A percentile compares a stretch with the other conserved stretches of the same genome.
Conservation (phyloP, 2,888 invertebrate species). For the Alviniconcha strummeri region DNA sequence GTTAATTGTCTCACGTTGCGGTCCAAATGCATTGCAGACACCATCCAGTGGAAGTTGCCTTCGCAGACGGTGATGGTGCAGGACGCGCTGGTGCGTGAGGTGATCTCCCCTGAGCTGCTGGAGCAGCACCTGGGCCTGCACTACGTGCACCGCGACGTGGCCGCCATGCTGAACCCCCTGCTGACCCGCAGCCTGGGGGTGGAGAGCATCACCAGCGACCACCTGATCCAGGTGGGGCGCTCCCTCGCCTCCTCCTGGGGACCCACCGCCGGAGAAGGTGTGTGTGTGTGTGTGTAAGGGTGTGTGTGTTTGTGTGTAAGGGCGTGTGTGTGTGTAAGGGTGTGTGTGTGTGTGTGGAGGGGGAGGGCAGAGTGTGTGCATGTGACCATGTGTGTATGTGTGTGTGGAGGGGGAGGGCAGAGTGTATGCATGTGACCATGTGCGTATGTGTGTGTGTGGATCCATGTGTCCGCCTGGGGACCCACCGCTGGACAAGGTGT, state of each 20-base stretch:
- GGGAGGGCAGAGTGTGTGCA: no score
- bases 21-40: slow-evolving; percentile 41
- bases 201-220: slow-evolving; percentile 63
- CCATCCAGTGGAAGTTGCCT: slow-evolving; percentile 65
- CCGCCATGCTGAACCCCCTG: slow-evolving; percentile 52
- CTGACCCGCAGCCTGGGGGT: slow-evolving; percentile 67
- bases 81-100: slow-evolving; percentile 62
- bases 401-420: no score
- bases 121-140: slow-evolving; percentile 63
- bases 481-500: slow-evolving; percentile 27
- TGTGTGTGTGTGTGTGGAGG: no score
- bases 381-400: no score
- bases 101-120: slow-evolving; percentile 63
- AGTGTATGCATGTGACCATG: no score
- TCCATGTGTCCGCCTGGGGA: slow-evolving; percentile 27
- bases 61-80: slow-evolving; percentile 66
- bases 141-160: slow-evolving; percentile 67
- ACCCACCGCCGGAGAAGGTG: no score
- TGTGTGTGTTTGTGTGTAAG: no score
- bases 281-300: no score
- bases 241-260: no score
- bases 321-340: no score
- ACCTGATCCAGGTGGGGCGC: slow-evolving; percentile 44
- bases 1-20: no score
- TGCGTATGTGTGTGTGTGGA: no score